Evolutionary conservation across 1,140 invertebrate genomes (phyloP).

Genomic region (Drosophila serrata): DNA sequence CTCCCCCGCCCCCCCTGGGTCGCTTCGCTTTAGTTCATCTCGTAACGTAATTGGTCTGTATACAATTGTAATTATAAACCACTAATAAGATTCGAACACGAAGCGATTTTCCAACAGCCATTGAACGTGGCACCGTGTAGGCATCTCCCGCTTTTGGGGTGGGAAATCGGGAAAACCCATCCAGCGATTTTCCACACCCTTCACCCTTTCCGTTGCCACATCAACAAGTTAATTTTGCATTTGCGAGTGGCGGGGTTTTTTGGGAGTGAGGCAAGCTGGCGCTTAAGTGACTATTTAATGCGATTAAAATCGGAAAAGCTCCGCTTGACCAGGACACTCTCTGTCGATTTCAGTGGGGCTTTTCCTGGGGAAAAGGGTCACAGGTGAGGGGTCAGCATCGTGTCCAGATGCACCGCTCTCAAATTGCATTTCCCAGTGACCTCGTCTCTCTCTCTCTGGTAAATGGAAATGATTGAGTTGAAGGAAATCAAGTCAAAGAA

Average conservation of each 20-base stretch:
- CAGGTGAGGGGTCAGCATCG: conserved; percentile 8
- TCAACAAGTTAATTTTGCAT: conserved; percentile 82
- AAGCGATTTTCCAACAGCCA: conserved; percentile 70
- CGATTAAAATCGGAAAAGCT: conserved; percentile 72
- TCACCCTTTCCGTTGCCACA: conserved; percentile 43
- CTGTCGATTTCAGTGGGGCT: background rate
- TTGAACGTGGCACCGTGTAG: conserved; percentile 41
- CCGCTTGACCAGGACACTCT: conserved; percentile 39
- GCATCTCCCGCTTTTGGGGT: background rate
- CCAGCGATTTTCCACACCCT: background rate
- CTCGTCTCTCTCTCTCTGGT: conserved; percentile 12
- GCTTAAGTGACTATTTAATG: conserved; percentile 68
- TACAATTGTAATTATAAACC: conserved; percentile 84
- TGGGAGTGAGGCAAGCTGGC: background rate
- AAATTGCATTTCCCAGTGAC: conserved; percentile 40
- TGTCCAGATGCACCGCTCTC: conserved; percentile 23
- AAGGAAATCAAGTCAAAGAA: conserved; percentile 32
- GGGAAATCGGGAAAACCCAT: background rate
- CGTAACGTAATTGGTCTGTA: conserved; percentile 79
- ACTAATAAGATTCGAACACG: conserved; percentile 83
- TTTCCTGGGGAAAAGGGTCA: conserved; percentile 2
- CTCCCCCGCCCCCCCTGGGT: background rate
- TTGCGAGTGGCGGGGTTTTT: conserved; percentile 27
- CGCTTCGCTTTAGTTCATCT: conserved; percentile 45
- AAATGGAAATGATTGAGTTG: conserved; percentile 41